Conservation (phyloP, 2,113 vertebrate species). For the Malurus elegans region DNA sequence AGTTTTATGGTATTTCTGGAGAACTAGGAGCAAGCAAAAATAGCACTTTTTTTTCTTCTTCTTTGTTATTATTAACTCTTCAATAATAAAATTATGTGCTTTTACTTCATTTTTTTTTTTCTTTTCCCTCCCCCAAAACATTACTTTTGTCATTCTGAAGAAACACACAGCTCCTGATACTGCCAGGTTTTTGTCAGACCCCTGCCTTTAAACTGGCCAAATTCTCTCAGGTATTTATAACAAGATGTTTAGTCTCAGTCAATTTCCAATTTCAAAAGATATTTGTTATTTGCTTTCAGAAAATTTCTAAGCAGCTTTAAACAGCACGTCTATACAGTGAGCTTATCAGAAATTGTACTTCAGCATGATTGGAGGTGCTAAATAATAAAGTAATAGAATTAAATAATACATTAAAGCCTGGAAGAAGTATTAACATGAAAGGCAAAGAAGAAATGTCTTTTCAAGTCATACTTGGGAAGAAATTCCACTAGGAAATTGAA, state of each 20-base stretch:
- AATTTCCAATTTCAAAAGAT: background rate
- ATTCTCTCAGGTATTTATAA: background rate
- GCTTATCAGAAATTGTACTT: background rate
- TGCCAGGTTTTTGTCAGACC: background rate
- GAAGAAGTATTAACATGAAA: background rate
- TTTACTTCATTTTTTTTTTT: accelerated
- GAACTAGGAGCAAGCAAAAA: background rate
- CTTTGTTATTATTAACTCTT: background rate
- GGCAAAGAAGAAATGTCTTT: background rate
- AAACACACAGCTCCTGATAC: background rate
- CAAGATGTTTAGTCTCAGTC: background rate
- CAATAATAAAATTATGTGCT: background rate
- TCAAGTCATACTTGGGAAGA: background rate
- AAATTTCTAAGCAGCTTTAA: background rate
- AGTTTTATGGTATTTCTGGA: background rate
- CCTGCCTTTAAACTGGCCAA: background rate
- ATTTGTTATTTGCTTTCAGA: background rate
- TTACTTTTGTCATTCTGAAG: background rate
- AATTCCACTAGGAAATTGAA: background rate
- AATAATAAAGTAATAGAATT: background rate
- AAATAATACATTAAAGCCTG: background rate
- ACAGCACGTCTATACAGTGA: background rate
- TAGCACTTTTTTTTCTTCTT: accelerated
- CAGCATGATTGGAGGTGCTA: background rate
- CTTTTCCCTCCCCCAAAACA: too few species aligned